Evolutionary conservation across 2,113 vertebrate genomes (phyloP).

Genomic region (Pomatorhinus ruficollis): DNA sequence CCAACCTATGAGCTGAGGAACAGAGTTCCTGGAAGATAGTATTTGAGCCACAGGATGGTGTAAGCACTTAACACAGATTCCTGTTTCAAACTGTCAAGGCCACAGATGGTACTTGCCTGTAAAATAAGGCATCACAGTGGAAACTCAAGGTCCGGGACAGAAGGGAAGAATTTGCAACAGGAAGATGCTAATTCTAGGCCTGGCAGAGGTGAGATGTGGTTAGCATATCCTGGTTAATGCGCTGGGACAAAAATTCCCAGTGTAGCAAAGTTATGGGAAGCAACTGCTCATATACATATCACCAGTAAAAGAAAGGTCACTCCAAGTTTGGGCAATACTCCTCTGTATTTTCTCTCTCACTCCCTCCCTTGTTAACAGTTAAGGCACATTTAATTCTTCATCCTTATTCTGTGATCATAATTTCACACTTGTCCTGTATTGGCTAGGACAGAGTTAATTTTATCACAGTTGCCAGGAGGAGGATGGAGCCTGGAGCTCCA

Average conservation of each 20-base stretch:
- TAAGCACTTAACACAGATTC: background rate
- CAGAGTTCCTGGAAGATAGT: background rate
- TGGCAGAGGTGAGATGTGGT: accelerated
- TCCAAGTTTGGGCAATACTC: too few species aligned
- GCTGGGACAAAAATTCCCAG: accelerated
- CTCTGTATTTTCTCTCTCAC: background rate
- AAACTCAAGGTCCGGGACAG: background rate
- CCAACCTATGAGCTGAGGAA: background rate
- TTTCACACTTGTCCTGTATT: background rate
- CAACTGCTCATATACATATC: background rate
- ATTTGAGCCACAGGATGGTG: background rate
- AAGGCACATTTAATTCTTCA: background rate
- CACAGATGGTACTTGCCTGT: background rate
- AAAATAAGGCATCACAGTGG: background rate
- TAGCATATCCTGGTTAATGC: background rate
- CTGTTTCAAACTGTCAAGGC: background rate
- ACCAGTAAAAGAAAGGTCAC: background rate
- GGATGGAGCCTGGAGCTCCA: background rate
- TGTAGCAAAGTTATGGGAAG: background rate
- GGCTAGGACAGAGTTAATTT: background rate
- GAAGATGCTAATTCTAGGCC: background rate
- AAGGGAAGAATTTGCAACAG: background rate
- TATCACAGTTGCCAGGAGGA: background rate
- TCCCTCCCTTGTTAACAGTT: background rate
- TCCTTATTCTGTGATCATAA: background rate